Evolutionary conservation across 2,888 invertebrate genomes (phyloP).

Genomic region (Andrena bicolor): DNA sequence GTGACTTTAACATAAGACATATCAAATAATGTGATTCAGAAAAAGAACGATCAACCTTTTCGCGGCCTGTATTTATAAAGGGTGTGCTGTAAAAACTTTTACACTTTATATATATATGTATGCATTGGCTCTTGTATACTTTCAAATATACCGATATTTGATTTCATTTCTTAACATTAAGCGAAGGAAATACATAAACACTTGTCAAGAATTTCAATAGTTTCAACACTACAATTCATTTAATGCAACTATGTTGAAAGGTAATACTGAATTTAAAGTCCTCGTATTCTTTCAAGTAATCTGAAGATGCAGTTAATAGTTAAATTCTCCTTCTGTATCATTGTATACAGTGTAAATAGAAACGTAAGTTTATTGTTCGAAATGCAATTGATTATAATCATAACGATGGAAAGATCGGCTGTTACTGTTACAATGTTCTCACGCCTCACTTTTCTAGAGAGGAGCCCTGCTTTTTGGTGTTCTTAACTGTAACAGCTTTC

Average conservation of each 20-base stretch:
- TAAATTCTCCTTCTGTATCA: slow-evolving; percentile 41
- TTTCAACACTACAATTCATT: neutral
- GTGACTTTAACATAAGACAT: slow-evolving; percentile 55
- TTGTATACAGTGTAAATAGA: slow-evolving; percentile 65
- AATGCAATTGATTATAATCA: slow-evolving; percentile 53
- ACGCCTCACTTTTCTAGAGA: slow-evolving; percentile 31
- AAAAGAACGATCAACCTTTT: slow-evolving; percentile 1
- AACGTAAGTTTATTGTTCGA: slow-evolving; percentile 51
- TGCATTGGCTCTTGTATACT: neutral
- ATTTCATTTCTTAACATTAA: no score
- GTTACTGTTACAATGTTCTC: slow-evolving; percentile 54
- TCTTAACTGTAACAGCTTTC: slow-evolving; percentile 36
- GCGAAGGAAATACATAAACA: no score
- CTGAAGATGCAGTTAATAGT: slow-evolving; percentile 55
- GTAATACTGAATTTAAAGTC: neutral
- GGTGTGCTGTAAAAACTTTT: neutral
- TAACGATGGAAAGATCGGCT: slow-evolving; percentile 52
- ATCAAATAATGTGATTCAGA: slow-evolving; percentile 57
- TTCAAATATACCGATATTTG: no score
- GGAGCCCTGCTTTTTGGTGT: slow-evolving; percentile 30
- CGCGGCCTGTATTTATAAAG: neutral
- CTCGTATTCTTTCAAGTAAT: slow-evolving; percentile 31
- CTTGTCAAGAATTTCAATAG: no score
- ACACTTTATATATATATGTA: neutral
- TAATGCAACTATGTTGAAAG: neutral